Percentiles rank a stretch among this genome's conserved stretches.
Evolutionary conservation across 1,140 invertebrate species (phyloP).

Genomic region (Camponotus vicinus): DNA sequence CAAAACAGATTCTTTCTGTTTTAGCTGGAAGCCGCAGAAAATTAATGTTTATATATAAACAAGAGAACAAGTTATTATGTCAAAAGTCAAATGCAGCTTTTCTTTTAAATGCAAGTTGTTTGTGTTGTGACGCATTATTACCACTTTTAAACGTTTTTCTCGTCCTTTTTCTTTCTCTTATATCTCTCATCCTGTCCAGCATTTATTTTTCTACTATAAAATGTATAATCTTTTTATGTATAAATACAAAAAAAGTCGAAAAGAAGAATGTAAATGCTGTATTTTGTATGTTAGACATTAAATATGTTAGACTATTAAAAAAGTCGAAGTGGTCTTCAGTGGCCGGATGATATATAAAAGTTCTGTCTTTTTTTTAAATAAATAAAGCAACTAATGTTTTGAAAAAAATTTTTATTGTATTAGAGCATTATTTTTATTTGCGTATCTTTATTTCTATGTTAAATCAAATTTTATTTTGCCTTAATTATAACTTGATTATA

Average conservation of each 20-base stretch:
- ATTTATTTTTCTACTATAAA: slow-evolving; percentile 14
- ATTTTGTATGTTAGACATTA: background rate
- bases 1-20: slow-evolving; percentile 1
- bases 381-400: background rate
- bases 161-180: background rate
- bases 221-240: background rate
- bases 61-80: background rate
- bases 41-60: slow-evolving; percentile 32
- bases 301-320: background rate
- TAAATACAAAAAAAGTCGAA: background rate
- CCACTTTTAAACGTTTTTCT: background rate
- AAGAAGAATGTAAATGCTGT: slow-evolving; percentile 12
- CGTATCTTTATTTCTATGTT: slow-evolving; percentile 1
- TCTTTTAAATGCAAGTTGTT: slow-evolving; percentile 10
- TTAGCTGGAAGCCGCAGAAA: background rate
- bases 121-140: slow-evolving; percentile 20
- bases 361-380: background rate
- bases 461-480: background rate
- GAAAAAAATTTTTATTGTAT: background rate
- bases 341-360: background rate
- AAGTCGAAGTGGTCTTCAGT: no score
- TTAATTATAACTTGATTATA: background rate
- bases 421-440: background rate
- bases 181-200: background rate
- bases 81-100: slow-evolving; percentile 26